phyloP scores from a whole-genome alignment of 2,113 vertebrate species.

The Ophiodon elongatus region DNA sequence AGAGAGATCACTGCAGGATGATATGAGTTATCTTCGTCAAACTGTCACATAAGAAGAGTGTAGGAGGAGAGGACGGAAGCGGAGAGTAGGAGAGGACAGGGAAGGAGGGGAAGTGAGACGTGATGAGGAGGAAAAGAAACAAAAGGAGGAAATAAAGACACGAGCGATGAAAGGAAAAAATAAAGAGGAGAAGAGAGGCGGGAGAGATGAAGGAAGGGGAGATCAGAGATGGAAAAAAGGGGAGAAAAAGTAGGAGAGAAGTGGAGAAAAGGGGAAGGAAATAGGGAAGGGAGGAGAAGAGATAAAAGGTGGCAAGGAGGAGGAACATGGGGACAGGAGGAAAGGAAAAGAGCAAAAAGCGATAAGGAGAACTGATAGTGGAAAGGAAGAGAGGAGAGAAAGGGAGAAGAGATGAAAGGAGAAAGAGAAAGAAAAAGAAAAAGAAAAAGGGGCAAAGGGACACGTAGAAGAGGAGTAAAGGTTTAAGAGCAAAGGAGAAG shows the following conservation, averaged over 20 bases:
- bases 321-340: neutral
- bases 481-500: neutral
- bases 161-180: neutral
- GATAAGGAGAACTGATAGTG: neutral
- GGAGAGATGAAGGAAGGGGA: too few relatives aligned
- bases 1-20: constrained; percentile 4
- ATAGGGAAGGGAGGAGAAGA: neutral
- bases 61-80: neutral
- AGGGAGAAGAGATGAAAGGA: neutral
- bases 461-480: neutral
- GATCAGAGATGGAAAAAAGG: neutral
- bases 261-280: neutral
- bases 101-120: neutral
- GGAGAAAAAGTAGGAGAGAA: too few relatives aligned
- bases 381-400: neutral
- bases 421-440: neutral
- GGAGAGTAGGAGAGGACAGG: neutral
- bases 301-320: neutral
- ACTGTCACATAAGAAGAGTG: constrained; percentile 21
- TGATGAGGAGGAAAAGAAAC: neutral
- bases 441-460: neutral
- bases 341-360: neutral
- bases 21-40: constrained; percentile 33
- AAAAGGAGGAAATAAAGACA: neutral
- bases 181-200: neutral